Evolutionary conservation across 1,140 invertebrate species (phyloP).

Genomic region (Scaptomyza graminum): DNA sequence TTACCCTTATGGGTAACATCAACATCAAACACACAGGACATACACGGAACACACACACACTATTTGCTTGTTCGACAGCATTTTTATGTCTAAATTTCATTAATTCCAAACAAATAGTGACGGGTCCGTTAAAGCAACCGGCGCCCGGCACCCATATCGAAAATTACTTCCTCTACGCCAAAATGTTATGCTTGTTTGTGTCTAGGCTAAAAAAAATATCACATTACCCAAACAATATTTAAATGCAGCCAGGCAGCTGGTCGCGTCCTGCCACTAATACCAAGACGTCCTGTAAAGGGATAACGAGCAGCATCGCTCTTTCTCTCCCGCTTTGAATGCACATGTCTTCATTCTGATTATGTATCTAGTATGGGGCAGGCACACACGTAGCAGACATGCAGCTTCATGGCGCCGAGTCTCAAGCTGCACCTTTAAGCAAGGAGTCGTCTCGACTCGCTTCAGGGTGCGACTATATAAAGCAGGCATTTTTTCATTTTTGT

Average conservation of each 20-base stretch:
- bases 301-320: constrained; percentile 56
- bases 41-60: constrained; percentile 5
- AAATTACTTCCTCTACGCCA: constrained; percentile 67
- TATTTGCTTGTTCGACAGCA: constrained; percentile 55
- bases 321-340: constrained; percentile 37
- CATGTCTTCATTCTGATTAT: constrained; percentile 74
- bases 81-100: constrained; percentile 81
- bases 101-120: constrained; percentile 75
- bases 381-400: constrained; percentile 50
- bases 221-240: constrained; percentile 67
- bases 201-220: constrained; percentile 60
- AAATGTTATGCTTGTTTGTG: constrained; percentile 25
- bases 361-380: constrained; percentile 4
- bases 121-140: constrained; percentile 27
- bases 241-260: constrained; percentile 65
- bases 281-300: constrained; percentile 57
- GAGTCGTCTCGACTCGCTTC: no score
- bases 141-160: constrained; percentile 68
- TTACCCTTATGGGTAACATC: constrained; percentile 71
- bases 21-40: constrained; percentile 35
- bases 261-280: constrained; percentile 61
- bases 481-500: constrained; percentile 1
- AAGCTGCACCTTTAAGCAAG: constrained; percentile 51
- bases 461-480: constrained; percentile 29
- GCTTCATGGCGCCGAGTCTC: background rate